Percentiles rank a stretch among this genome's conserved stretches.
These are phyloP conservation scores for Drosophila gaucha DNA, from an alignment of 2,888 invertebrate genomes.

Conservation along the genomic window DNA sequence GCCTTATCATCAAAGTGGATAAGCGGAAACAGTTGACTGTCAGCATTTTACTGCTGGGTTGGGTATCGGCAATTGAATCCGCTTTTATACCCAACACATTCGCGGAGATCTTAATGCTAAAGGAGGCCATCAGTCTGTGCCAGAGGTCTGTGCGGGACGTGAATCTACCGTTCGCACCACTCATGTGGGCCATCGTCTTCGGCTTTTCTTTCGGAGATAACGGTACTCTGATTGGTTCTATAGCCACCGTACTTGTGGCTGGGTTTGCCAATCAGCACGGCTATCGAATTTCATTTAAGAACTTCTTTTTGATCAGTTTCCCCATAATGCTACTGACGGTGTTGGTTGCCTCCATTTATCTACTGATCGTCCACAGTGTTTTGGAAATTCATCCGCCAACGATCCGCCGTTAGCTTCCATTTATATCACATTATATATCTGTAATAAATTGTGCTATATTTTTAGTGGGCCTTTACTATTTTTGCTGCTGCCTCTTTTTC, in stretches of 20 bases:
- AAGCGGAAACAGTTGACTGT: slow-evolving; percentile 88
- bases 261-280: slow-evolving; percentile 96
- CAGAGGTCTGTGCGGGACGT: slow-evolving; percentile 86
- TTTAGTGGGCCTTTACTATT: no score
- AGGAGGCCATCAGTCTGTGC: slow-evolving; percentile 89
- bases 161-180: slow-evolving; percentile 90
- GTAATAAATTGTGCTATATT: not conserved
- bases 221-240: slow-evolving; percentile 94
- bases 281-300: slow-evolving; percentile 91
- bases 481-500: no score
- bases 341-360: slow-evolving; percentile 88
- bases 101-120: slow-evolving; percentile 95
- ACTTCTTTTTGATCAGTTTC: slow-evolving; percentile 93
- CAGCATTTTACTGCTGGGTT: slow-evolving; percentile 91
- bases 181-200: slow-evolving; percentile 93
- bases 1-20: slow-evolving; percentile 87
- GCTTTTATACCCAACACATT: slow-evolving; percentile 96
- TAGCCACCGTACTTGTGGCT: slow-evolving; percentile 95
- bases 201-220: slow-evolving; percentile 96
- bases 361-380: slow-evolving; percentile 90
- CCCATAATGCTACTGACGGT: slow-evolving; percentile 91
- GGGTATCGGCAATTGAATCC: slow-evolving; percentile 92
- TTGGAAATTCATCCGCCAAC: slow-evolving; percentile 83
- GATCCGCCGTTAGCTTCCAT: slow-evolving; percentile 82
- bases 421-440: not conserved